These are phyloP conservation scores for Tyto alba DNA, from an alignment of 2,113 vertebrate genomes.

Conservation along the genomic window DNA sequence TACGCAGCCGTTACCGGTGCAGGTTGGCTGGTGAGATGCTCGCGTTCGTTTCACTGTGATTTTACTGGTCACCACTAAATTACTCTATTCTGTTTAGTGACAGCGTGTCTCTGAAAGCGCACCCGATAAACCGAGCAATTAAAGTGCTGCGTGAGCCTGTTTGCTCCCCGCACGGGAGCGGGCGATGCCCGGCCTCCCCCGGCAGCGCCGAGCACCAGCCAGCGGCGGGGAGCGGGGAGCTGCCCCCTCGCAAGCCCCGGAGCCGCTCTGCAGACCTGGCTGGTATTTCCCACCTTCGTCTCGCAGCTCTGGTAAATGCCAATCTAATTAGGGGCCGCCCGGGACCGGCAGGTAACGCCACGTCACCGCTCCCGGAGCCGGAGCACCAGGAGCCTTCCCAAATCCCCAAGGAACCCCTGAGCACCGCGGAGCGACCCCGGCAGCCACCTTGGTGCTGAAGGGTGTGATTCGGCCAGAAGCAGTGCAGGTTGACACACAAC, in stretches of 20 bases:
- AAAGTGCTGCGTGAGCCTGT: neutral
- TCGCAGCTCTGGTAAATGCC: neutral
- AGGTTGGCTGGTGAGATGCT: neutral
- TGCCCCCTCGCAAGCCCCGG: neutral
- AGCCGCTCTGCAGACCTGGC: neutral
- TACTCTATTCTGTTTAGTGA: neutral
- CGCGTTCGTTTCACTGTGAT: neutral
- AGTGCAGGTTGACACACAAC: neutral
- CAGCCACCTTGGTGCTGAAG: fast-evolving
- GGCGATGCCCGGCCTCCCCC: neutral
- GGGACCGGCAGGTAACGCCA: neutral
- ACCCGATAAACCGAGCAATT: neutral
- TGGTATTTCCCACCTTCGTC: neutral
- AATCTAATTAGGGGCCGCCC: neutral
- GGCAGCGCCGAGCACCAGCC: neutral
- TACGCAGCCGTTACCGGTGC: neutral
- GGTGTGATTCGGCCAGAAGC: neutral
- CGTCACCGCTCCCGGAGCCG: fast-evolving
- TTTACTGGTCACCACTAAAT: neutral
- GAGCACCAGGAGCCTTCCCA: neutral
- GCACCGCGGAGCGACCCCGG: fast-evolving
- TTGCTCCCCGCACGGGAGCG: fast-evolving
- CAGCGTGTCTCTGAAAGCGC: neutral
- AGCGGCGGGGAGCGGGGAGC: fast-evolving
- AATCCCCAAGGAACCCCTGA: neutral